These are phyloP conservation scores for Orthonyx spaldingii DNA, from an alignment of 2,113 vertebrate species.

Conservation along the genomic window DNA sequence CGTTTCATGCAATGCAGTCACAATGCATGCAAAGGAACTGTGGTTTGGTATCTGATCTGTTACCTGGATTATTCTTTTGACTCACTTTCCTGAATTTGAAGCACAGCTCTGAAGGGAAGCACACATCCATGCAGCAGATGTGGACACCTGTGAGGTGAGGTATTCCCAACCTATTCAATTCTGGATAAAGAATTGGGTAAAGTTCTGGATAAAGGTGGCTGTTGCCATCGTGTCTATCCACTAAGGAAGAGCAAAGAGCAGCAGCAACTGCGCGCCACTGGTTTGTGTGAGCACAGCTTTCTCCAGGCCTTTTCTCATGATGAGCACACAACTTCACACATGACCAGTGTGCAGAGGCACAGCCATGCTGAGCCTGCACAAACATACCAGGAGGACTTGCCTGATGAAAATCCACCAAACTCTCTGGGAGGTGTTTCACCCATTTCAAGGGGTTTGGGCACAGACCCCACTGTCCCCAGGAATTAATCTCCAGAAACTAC, in stretches of 20 bases:
- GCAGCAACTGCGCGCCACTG: background rate
- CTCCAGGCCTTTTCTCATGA: background rate
- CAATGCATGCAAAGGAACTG: background rate
- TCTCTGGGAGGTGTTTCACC: background rate
- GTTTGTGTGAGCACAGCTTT: background rate
- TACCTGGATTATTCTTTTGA: background rate
- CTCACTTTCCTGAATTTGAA: background rate
- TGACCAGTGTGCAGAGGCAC: background rate
- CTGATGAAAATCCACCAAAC: background rate
- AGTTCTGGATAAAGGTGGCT: background rate
- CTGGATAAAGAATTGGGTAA: background rate
- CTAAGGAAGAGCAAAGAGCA: background rate
- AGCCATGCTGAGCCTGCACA: background rate
- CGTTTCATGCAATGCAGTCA: rapidly evolving
- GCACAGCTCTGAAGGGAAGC: background rate
- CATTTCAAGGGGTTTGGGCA: background rate
- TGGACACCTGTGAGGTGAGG: background rate
- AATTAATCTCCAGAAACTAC: background rate
- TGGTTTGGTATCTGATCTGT: background rate
- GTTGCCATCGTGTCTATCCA: background rate
- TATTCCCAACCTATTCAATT: background rate
- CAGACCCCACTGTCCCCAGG: background rate
- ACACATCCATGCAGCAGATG: background rate
- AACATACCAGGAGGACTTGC: background rate
- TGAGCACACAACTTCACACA: background rate